These are phyloP conservation scores for Thamnophis sirtalis DNA, from an alignment of 2,113 vertebrate species.

Conservation along the genomic window DNA sequence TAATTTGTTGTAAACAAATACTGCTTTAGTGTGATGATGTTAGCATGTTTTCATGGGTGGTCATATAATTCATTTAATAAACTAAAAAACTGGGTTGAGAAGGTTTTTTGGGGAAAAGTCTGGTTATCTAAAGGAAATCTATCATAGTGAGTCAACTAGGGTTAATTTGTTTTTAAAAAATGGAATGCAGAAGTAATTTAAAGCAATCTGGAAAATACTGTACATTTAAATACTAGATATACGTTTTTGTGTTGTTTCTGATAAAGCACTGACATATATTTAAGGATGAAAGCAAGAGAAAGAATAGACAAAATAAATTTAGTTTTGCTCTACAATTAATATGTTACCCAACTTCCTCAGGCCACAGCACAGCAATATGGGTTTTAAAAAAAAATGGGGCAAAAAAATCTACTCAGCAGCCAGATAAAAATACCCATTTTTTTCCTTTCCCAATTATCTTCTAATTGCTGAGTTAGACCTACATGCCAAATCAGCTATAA, in stretches of 20 bases:
- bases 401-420: background rate
- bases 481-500: background rate
- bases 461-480: background rate
- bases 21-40: background rate
- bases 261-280: background rate
- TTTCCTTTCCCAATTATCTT: background rate
- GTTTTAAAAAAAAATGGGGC: background rate
- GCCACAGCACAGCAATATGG: background rate
- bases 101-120: background rate
- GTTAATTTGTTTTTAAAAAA: background rate
- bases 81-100: background rate
- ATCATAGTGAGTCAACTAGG: background rate
- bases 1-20: background rate
- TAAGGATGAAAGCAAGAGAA: background rate
- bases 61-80: background rate
- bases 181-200: background rate
- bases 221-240: background rate
- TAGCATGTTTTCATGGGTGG: background rate
- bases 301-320: background rate
- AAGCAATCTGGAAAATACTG: background rate
- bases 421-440: background rate
- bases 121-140: background rate
- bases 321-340: background rate
- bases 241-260: background rate
- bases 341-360: background rate